Evolutionary conservation across 2,113 vertebrate genomes (phyloP).

Genomic region (Pomatostomus ruficeps): DNA sequence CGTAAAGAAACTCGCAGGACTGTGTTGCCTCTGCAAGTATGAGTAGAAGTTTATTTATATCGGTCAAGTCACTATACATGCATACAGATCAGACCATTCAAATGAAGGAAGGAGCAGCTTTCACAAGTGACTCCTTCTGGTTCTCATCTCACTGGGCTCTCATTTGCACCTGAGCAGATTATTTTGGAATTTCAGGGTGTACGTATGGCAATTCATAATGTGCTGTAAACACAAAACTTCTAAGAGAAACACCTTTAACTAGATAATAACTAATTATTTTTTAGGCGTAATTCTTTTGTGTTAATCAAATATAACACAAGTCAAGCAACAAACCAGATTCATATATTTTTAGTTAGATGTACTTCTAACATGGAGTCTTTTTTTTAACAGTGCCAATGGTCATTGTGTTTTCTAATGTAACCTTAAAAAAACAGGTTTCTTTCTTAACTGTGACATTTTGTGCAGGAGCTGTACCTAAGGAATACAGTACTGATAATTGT

Average conservation of each 20-base stretch:
- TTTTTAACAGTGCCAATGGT: background rate
- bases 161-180: background rate
- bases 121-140: background rate
- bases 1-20: background rate
- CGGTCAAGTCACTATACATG: background rate
- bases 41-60: slow-evolving; percentile 31
- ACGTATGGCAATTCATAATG: background rate
- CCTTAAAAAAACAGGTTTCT: background rate
- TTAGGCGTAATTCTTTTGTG: background rate
- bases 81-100: background rate
- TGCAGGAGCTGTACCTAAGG: background rate
- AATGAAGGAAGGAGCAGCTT: background rate
- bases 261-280: background rate
- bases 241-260: background rate
- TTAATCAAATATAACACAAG: background rate
- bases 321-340: background rate
- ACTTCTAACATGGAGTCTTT: background rate
- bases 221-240: background rate
- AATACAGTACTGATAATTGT: background rate
- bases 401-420: background rate
- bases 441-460: background rate
- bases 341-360: background rate
- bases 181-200: background rate
- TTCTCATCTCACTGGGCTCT: background rate
- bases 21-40: background rate